Evolutionary conservation across 2,888 invertebrate species (phyloP).

Genomic region (Drosophila tanythrix): DNA sequence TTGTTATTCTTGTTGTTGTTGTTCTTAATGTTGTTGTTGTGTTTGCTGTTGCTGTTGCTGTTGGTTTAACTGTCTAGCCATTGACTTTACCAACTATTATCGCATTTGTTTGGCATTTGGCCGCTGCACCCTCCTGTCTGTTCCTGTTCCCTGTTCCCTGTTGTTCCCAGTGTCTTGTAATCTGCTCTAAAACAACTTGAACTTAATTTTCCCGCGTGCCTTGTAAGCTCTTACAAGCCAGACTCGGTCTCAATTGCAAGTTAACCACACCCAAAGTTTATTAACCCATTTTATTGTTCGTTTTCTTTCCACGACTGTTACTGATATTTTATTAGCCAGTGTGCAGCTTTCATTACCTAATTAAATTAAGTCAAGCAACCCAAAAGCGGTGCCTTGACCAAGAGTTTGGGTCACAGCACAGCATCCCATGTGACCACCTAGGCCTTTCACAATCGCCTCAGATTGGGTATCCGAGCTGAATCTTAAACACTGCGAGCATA

Average conservation of each 20-base stretch:
- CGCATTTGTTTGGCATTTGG: constrained; percentile 78
- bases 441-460: constrained; percentile 43
- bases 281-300: constrained; percentile 42
- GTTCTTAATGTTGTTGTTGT: constrained; percentile 11
- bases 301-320: constrained; percentile 5
- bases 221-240: constrained; percentile 22
- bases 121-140: constrained; percentile 39
- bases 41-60: constrained; percentile 24
- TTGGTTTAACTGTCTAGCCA: constrained; percentile 70
- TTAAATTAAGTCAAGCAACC: constrained; percentile 58
- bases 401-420: neutral
- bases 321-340: constrained; percentile 53
- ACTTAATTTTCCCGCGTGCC: constrained; percentile 54
- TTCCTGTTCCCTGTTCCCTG: neutral
- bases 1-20: constrained; percentile 20
- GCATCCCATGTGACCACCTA: constrained; percentile 5
- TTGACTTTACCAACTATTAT: constrained; percentile 76
- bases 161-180: constrained; percentile 26
- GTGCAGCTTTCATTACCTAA: constrained; percentile 55
- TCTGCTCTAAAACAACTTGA: constrained; percentile 49
- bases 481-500: neutral
- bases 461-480: constrained; percentile 11
- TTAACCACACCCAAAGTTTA: constrained; percentile 43
- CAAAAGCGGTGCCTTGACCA: constrained; percentile 20
- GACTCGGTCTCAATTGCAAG: constrained; percentile 40